Conservation (phyloP, 2,888 invertebrate species). For the Eupithecia vulgata region DNA sequence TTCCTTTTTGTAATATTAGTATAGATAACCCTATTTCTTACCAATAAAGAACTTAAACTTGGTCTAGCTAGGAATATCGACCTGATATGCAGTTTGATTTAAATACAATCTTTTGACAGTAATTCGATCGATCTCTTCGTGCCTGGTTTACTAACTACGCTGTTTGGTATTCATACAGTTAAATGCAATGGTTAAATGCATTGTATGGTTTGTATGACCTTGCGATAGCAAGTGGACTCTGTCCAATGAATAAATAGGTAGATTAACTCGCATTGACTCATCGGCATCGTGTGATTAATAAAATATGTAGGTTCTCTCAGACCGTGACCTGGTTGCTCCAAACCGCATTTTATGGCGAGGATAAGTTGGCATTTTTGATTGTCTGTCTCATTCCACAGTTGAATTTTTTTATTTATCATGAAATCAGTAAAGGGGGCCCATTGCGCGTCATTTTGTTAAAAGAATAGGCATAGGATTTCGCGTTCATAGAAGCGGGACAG, state of each 20-base stretch:
- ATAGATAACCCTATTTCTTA: no score
- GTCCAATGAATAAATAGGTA: conserved; percentile 26
- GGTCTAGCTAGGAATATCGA: neutral
- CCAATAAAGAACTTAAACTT: no score
- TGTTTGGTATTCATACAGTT: conserved; percentile 5
- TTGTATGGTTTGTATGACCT: conserved; percentile 6
- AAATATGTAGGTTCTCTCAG: conserved; percentile 16
- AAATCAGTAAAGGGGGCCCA: no score
- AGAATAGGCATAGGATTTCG: no score
- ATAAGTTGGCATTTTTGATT: neutral
- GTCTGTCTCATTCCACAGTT: neutral
- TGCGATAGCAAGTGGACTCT: conserved; percentile 20
- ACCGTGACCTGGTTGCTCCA: conserved; percentile 13
- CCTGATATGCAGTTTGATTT: neutral
- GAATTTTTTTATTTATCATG: neutral
- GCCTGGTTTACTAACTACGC: neutral
- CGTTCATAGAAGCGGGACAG: no score
- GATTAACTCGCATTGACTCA: conserved; percentile 25
- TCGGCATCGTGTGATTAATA: conserved; percentile 21
- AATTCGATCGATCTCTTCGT: neutral
- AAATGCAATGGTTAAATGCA: neutral
- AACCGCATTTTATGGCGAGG: neutral
- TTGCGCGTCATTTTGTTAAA: no score
- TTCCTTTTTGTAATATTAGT: no score
- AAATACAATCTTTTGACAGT: neutral